Percentiles rank a stretch among this genome's conserved stretches.
Evolutionary conservation across 2,113 vertebrate genomes (phyloP).

Genomic region (Numida meleagris): DNA sequence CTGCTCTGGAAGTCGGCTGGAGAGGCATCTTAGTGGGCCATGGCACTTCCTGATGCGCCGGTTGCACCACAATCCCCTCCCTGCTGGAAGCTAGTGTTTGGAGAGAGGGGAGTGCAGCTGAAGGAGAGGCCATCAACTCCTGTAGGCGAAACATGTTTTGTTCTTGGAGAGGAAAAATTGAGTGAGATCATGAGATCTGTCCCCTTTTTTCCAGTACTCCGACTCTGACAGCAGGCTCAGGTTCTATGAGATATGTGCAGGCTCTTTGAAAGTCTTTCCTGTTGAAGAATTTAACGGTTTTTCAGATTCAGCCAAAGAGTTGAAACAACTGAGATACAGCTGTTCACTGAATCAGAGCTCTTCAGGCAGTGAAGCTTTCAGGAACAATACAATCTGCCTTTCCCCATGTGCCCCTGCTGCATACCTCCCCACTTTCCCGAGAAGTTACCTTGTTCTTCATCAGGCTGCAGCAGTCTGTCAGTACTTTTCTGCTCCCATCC

Average conservation of each 20-base stretch:
- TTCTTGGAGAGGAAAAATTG: neutral
- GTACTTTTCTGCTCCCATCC: neutral
- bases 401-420: neutral
- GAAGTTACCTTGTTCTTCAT: neutral
- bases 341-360: neutral
- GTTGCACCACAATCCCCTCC: neutral
- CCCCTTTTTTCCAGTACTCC: neutral
- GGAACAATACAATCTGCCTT: neutral
- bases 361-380: neutral
- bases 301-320: neutral
- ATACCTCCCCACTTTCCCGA: neutral
- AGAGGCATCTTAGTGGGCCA: neutral
- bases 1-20: neutral
- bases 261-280: neutral
- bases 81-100: neutral
- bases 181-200: rapidly evolving
- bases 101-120: neutral
- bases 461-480: neutral
- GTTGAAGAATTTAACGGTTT: neutral
- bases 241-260: neutral
- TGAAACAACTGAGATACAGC: neutral
- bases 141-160: neutral
- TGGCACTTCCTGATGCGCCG: neutral
- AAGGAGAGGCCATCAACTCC: neutral
- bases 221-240: neutral